Evolutionary conservation across 30 jellyfish, hydroid and myxozoan species (phyloP).

Genomic region (Aurelia sp.): DNA sequence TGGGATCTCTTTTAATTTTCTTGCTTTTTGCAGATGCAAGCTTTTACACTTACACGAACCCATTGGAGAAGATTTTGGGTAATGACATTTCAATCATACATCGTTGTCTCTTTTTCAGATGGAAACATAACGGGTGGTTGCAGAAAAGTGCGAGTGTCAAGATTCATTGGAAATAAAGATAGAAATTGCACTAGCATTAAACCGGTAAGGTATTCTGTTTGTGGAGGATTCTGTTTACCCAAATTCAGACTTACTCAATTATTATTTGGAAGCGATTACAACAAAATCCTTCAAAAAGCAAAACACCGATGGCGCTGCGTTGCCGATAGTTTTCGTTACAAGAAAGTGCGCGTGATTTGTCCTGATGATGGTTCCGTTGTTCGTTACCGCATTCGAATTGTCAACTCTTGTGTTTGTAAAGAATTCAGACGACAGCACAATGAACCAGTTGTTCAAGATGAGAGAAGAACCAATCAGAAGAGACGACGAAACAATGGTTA

Average conservation of each 20-base stretch:
- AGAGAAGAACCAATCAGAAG: slow-evolving; percentile 16
- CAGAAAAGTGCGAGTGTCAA: slow-evolving; percentile 63
- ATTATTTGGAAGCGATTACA: slow-evolving; percentile 39
- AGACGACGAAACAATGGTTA: neutral
- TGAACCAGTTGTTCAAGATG: slow-evolving; percentile 42
- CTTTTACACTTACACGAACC: too few relatives aligned
- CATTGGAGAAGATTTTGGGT: too few relatives aligned
- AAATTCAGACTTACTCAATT: slow-evolving; percentile 56
- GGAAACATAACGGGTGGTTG: slow-evolving; percentile 74
- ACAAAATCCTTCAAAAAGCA: slow-evolving; percentile 46
- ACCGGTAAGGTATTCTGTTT: slow-evolving; percentile 65
- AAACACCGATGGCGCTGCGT: slow-evolving; percentile 73
- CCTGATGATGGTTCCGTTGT: slow-evolving; percentile 86
- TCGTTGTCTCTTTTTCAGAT: slow-evolving; percentile 13
- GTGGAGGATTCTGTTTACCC: slow-evolving; percentile 83
- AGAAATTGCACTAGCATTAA: slow-evolving; percentile 79
- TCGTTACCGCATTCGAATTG: slow-evolving; percentile 67
- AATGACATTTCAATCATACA: neutral
- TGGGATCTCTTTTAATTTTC: neutral
- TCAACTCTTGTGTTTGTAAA: slow-evolving; percentile 77
- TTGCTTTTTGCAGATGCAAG: too few relatives aligned
- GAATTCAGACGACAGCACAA: slow-evolving; percentile 74
- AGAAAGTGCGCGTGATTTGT: slow-evolving; percentile 74
- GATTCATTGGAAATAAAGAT: slow-evolving; percentile 74
- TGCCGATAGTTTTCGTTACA: slow-evolving; percentile 51